Percentiles rank a stretch among this genome's conserved stretches.
phyloP scores from a whole-genome alignment of 2,797 vertebrate species.

The Morus bassanus region DNA sequence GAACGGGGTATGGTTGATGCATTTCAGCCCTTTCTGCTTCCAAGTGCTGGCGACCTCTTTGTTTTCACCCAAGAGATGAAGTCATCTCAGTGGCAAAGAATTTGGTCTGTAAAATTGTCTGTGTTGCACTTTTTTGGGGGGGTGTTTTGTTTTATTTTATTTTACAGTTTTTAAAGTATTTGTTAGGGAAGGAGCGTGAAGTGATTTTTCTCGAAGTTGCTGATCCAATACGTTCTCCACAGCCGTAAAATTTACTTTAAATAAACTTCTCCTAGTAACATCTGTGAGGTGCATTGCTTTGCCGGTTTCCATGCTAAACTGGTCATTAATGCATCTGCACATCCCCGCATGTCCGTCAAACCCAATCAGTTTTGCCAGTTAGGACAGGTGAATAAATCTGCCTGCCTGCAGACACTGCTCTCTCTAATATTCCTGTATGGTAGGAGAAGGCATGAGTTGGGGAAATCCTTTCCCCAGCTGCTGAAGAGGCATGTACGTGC shows the following conservation, averaged over 20 bases:
- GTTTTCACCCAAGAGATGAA: neutral
- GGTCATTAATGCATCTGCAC: slow-evolving; percentile 47
- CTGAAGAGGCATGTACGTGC: neutral
- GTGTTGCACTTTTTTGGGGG: neutral
- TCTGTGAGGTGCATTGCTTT: neutral
- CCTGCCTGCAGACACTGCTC: neutral
- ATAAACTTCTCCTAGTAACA: neutral
- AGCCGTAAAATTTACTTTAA: neutral
- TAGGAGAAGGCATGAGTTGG: neutral
- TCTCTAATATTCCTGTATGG: neutral
- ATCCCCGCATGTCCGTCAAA: slow-evolving; percentile 31
- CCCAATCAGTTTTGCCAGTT: slow-evolving; percentile 14
- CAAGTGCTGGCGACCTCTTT: neutral
- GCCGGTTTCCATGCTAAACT: slow-evolving; percentile 48
- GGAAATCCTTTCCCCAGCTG: neutral
- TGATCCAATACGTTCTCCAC: neutral
- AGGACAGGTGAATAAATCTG: slow-evolving; percentile 43
- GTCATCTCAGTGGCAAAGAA: neutral
- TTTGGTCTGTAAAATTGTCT: neutral
- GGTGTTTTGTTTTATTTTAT: neutral
- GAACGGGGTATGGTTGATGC: rapidly evolving
- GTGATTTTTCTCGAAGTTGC: neutral
- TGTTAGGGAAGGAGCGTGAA: neutral
- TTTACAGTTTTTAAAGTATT: neutral
- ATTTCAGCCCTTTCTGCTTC: neutral